phyloP scores from a whole-genome alignment of 2,888 invertebrate species.

The Oxyscelio sp. region DNA sequence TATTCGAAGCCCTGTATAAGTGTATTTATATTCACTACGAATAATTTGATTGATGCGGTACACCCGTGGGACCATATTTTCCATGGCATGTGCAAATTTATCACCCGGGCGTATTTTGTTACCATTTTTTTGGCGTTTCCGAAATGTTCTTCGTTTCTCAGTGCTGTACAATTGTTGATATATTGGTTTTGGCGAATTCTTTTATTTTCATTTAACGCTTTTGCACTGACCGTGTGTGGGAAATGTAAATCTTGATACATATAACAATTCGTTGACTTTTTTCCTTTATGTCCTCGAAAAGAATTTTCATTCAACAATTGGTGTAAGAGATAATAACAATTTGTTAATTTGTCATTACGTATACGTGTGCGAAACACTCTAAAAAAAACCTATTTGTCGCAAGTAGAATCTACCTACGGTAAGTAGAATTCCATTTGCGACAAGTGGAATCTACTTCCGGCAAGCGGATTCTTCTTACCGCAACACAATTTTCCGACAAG shows the following conservation, averaged over 20 bases:
- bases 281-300: slow-evolving; percentile 9
- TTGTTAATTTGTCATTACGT: too few species aligned
- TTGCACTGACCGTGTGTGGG: slow-evolving; percentile 13
- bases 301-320: slow-evolving; percentile 1
- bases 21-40: slow-evolving; percentile 29
- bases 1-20: not conserved
- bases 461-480: too few species aligned
- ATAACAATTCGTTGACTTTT: slow-evolving; percentile 40
- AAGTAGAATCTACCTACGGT: too few species aligned
- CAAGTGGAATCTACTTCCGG: too few species aligned
- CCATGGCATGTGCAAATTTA: slow-evolving; percentile 24
- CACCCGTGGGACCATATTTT: not conserved
- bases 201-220: slow-evolving; percentile 31
- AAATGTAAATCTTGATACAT: slow-evolving; percentile 63
- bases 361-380: too few species aligned
- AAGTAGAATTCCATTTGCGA: too few species aligned
- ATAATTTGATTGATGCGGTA: slow-evolving; percentile 42
- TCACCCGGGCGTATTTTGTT: slow-evolving; percentile 8
- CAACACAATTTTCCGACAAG: too few species aligned
- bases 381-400: too few species aligned
- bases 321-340: slow-evolving; percentile 12
- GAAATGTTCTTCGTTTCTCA: slow-evolving; percentile 39
- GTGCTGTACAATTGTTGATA: slow-evolving; percentile 41
- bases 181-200: slow-evolving; percentile 51
- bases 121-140: slow-evolving; percentile 27